Base-by-base conservation (phyloP, 2,797 vertebrate species). In the Anas bahamensis region DNA sequence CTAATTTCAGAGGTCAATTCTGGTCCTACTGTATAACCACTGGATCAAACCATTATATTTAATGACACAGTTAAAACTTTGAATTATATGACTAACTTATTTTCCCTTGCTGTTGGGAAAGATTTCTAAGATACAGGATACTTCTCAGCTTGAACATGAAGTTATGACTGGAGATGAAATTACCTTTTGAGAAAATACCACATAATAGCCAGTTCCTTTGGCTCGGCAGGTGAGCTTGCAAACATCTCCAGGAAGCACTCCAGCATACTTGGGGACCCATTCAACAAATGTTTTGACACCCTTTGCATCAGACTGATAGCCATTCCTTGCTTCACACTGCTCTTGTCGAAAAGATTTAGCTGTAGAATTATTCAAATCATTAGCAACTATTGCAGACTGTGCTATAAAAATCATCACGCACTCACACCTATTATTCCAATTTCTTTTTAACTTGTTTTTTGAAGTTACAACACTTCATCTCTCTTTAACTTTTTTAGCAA, bases 181-280 rank as follows among this genome's bases (percentile, higher is more conserved):
- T 98, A 99, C 99, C 98, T 99, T 98, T 93, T 99, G 99, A 46
- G 99, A 99, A 96, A 99, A 99, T 12, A 99, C 99, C 42, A 99
- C 99, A 1, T 99, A 99, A 97, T 99, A 99, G 37, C 99, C 99
- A 0, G 99, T 99, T 91, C 99, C 99, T 96, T 99, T 99, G 31
- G 99, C 99, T 95, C 99, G 97, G 97, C 99, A 99, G 86, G 99
- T 99, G 60, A 99, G 97, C 95, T 99, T 99, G 98, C 99, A 99
- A 83, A 99, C 98, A 0, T 99, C 99, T 91, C 98, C 99, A 0
- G 99, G 98, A 66, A 99, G 98, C 19, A 99, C 98, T 11, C 99
- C 99, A 9, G 99, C 99, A 2, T 99, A 99, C 92, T 99, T 99
- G 9, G 99, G 99, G 70, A 99, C 98, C 99, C 99, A 99, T 93